Evolutionary conservation across 2,888 invertebrate species (phyloP).

Genomic region (Andrena chrysosceles): DNA sequence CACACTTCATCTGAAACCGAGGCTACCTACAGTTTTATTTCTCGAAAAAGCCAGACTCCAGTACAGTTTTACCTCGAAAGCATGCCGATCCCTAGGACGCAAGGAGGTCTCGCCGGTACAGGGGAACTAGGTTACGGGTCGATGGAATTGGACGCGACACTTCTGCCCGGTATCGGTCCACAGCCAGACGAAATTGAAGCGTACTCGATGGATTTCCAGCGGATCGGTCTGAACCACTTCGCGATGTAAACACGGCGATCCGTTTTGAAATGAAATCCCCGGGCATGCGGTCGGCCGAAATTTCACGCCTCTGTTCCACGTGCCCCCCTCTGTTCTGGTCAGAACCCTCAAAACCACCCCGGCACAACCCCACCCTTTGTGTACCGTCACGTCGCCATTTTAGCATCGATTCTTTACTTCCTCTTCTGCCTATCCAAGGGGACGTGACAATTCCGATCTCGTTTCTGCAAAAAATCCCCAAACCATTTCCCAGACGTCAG

Average conservation of each 20-base stretch:
- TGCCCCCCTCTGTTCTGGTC: background rate
- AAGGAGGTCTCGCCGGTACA: background rate
- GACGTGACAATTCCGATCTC: background rate
- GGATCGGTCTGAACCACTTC: slow-evolving; percentile 31
- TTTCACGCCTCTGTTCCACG: background rate
- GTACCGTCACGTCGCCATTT: background rate
- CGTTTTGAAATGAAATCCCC: slow-evolving; percentile 33
- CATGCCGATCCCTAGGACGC: background rate
- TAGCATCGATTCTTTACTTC: background rate
- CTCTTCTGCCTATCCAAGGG: background rate
- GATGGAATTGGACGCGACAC: slow-evolving; percentile 15
- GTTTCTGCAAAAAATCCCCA: background rate
- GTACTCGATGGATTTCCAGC: slow-evolving; percentile 6
- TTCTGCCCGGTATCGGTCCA: slow-evolving; percentile 10
- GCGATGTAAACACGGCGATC: slow-evolving; percentile 36
- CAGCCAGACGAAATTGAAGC: slow-evolving; percentile 30
- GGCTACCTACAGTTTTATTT: too few relatives aligned
- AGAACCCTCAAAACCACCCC: background rate
- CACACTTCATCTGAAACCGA: too few relatives aligned
- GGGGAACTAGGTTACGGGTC: slow-evolving; percentile 9
- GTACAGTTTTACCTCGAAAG: too few relatives aligned
- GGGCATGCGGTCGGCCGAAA: slow-evolving; percentile 2
- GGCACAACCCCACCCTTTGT: background rate
- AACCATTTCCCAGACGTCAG: background rate
- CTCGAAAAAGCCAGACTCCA: too few relatives aligned